A percentile compares a stretch with the other conserved stretches of the same genome.
These are phyloP conservation scores for Acomys russatus DNA, from an alignment of 2,797 vertebrate species.

Conservation along the genomic window DNA sequence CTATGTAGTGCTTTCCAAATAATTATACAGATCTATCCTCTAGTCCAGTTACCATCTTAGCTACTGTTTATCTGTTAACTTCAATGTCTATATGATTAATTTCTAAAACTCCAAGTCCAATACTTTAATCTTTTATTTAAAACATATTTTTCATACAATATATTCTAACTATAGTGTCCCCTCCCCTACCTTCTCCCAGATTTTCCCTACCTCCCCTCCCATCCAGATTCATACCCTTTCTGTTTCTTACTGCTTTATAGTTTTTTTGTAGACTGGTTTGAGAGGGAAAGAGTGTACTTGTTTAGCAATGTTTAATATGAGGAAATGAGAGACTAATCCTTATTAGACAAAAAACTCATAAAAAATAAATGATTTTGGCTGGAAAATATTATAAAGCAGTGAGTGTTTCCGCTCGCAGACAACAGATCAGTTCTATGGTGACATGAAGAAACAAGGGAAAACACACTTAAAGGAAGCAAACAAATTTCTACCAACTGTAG, in stretches of 20 bases:
- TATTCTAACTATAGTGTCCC: neutral
- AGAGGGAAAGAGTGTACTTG: neutral
- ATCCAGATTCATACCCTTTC: neutral
- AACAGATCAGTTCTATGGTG: neutral
- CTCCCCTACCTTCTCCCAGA: neutral
- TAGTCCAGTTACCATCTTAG: neutral
- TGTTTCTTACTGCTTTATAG: neutral
- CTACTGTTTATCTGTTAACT: slow-evolving; percentile 13
- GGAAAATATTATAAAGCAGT: neutral
- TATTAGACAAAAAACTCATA: neutral
- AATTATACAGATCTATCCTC: slow-evolving; percentile 51
- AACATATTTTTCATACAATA: neutral
- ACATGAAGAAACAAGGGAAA: slow-evolving; percentile 28
- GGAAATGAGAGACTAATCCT: neutral
- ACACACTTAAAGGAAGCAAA: slow-evolving; percentile 22
- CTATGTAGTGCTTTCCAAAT: neutral
- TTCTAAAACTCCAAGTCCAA: neutral
- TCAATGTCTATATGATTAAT: neutral
- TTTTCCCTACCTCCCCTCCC: too few relatives aligned
- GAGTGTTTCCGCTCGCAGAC: neutral
- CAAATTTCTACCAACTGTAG: neutral
- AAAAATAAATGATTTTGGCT: too few relatives aligned
- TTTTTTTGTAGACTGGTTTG: neutral
- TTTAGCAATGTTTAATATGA: neutral
- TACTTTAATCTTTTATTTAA: neutral